Percentiles rank a stretch among this genome's conserved stretches.
These are phyloP conservation scores for Euleptes europaea DNA, from an alignment of 2,113 vertebrate species.

Conservation along the genomic window DNA sequence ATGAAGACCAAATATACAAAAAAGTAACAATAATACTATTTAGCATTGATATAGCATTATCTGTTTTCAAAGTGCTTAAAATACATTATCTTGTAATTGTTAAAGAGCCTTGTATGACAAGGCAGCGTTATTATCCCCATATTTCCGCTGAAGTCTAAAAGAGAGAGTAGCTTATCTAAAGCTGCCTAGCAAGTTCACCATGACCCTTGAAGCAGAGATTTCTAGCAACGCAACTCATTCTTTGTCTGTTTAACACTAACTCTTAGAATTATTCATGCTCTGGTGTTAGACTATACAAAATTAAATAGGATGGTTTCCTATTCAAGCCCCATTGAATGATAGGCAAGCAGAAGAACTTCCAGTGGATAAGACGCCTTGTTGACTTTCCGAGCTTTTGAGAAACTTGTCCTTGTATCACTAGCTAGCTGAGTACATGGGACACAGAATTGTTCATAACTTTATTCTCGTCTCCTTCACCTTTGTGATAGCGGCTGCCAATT, in stretches of 20 bases:
- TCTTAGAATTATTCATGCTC: neutral
- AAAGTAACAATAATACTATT: no score
- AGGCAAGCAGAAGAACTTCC: neutral
- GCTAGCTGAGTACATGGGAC: constrained; percentile 32
- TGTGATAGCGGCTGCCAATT: constrained; percentile 57
- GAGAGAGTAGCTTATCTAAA: no score
- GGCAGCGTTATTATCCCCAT: no score
- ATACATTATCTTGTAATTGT: no score
- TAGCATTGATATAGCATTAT: no score
- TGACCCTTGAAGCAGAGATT: no score
- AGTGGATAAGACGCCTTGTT: neutral
- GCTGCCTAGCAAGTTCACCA: no score
- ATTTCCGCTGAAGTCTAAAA: no score
- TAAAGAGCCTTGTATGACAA: no score
- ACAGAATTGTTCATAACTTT: constrained; percentile 50
- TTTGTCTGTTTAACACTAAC: no score
- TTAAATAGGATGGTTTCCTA: neutral
- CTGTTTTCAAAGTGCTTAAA: no score
- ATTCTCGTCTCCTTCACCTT: constrained; percentile 65
- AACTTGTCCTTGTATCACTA: constrained; percentile 37
- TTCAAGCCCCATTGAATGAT: neutral
- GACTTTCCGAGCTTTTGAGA: constrained; percentile 32
- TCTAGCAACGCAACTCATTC: no score
- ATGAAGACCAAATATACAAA: neutral
- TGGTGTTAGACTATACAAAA: neutral